Base-by-base conservation (phyloP, 2,888 invertebrate species). In the Heliconius ismenius region DNA sequence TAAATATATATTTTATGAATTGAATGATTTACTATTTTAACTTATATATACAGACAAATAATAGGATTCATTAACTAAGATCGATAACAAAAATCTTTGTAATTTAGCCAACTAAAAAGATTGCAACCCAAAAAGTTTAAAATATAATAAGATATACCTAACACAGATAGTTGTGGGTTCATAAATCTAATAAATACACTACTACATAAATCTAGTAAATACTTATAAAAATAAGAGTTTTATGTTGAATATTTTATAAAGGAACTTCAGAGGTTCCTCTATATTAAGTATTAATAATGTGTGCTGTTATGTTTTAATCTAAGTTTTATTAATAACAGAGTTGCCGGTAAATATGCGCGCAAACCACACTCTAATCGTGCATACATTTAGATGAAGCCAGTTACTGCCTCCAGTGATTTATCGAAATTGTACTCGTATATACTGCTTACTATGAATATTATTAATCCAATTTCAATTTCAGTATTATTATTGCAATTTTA, bases 261-360 rank as follows among this genome's bases (percentile, higher is more conserved):
- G 36, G 24, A 26, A 28, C 43, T 73, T 74, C 43, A 74, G 62
- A 43, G 65, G 43, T 68, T 73, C 70, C 32, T 7, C 32, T 32
- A 32, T 32, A 78, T 80, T 77, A 83, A 81, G 80, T 81, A 82
- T 82, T 58, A 58, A 21, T 79, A 82, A 79, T 69, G 18, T 79
- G 81, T 81, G 75, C 79, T 74, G 39, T 72, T 73, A 70, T 78
- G 78, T 82, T 88, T 86, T 85, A 86, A 87, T 87, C 83, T 84
- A 83, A 85, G 86, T 86, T 88, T 89, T 88, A 89, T 87, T 88
- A 90, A 86, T 88, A 89, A 86, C 82, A 82, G 83, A 84, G 86
- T 84, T 85, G 81, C 83, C 82, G 82, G 85, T 84, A 84, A 86
- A 84, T 86, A 84, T 84, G 83, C 83, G 83, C 83, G 79, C 78